These are phyloP conservation scores for Gambusia yucatana DNA, from an alignment of 2,797 vertebrate genomes.

Conservation along the genomic window DNA sequence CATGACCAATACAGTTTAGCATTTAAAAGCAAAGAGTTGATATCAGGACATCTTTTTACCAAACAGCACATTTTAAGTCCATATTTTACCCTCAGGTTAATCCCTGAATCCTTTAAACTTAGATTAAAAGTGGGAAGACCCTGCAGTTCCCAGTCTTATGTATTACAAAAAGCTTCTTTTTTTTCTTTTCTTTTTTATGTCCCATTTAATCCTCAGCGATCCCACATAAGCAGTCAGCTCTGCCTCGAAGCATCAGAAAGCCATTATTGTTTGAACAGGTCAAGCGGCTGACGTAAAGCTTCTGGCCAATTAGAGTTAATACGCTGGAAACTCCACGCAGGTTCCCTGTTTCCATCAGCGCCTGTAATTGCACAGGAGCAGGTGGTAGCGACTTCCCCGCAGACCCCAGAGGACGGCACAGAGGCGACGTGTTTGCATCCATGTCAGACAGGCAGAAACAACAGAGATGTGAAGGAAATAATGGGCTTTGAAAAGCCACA, in stretches of 20 bases:
- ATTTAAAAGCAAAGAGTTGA: neutral
- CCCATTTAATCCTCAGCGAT: conserved; percentile 33
- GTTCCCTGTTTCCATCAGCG: conserved; percentile 66
- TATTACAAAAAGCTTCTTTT: conserved; percentile 9
- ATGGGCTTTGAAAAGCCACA: neutral
- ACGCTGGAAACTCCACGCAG: conserved; percentile 57
- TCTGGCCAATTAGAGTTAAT: conserved; percentile 75
- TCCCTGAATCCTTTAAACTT: conserved; percentile 29
- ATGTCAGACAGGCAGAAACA: neutral
- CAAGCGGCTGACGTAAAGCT: conserved; percentile 57
- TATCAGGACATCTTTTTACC: neutral
- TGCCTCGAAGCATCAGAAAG: conserved; percentile 45
- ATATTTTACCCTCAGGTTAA: neutral
- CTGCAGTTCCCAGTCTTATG: conserved; percentile 28
- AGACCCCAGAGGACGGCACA: conserved; percentile 55
- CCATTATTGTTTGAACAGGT: conserved; percentile 65
- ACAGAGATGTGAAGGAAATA: neutral
- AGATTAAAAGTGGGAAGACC: conserved; percentile 22
- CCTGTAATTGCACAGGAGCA: conserved; percentile 66
- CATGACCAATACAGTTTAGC: neutral
- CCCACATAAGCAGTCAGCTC: conserved; percentile 49
- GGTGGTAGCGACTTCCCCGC: conserved; percentile 58
- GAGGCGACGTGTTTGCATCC: conserved; percentile 38
- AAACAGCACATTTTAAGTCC: neutral
- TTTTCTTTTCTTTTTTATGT: conserved; percentile 7